A percentile compares a stretch with the other conserved stretches of the same genome.
These are phyloP conservation scores for Zaprionus africanus DNA, from an alignment of 1,140 invertebrate genomes.

Conservation along the genomic window DNA sequence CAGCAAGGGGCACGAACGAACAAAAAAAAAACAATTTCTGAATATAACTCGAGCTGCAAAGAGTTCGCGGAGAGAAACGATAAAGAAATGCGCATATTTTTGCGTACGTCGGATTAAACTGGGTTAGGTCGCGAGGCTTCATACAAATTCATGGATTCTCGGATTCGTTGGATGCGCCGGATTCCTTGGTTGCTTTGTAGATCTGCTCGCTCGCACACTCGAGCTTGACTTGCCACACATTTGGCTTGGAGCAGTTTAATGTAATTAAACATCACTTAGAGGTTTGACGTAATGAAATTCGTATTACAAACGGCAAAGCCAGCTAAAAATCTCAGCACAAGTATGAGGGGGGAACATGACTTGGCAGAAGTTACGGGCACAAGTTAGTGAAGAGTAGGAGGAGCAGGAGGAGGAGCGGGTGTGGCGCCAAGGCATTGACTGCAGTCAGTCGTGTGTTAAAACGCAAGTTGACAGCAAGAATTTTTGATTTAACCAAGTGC, in stretches of 20 bases:
- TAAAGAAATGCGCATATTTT: constrained; percentile 59
- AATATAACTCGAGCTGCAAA: constrained; percentile 52
- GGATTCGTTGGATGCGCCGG: neutral
- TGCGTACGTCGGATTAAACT: constrained; percentile 54
- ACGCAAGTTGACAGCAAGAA: constrained; percentile 71
- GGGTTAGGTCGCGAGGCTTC: constrained; percentile 66
- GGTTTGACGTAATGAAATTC: constrained; percentile 52
- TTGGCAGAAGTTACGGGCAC: constrained; percentile 30
- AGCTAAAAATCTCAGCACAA: constrained; percentile 46
- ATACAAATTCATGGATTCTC: constrained; percentile 71
- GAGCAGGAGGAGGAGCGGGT: neutral
- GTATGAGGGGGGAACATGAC: neutral
- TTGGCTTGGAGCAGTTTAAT: constrained; percentile 55
- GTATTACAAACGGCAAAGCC: constrained; percentile 28
- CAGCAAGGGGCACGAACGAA: neutral
- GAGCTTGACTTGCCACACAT: constrained; percentile 4
- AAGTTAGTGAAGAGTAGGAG: too few relatives aligned
- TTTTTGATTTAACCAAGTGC: constrained; percentile 82
- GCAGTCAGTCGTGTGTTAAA: constrained; percentile 67
- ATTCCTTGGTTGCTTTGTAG: neutral
- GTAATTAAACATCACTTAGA: constrained; percentile 60
- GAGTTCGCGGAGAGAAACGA: constrained; percentile 29
- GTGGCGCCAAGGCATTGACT: constrained; percentile 51
- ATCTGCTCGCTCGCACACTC: neutral
- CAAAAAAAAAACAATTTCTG: constrained; percentile 37